phyloP scores from a whole-genome alignment of 2,113 vertebrate genomes.

The Bettongia penicillata region DNA sequence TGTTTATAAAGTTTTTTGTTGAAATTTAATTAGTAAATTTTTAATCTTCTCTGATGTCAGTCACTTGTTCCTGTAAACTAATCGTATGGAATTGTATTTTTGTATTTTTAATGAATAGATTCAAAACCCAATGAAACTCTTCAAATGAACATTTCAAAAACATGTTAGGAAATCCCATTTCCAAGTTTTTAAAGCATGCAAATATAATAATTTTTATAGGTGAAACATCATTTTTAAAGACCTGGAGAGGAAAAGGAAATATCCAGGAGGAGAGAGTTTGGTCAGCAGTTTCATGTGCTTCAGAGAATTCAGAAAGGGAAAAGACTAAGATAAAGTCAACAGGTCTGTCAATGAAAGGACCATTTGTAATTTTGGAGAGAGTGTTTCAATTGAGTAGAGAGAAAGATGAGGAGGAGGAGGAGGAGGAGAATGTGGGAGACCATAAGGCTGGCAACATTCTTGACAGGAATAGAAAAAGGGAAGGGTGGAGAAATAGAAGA shows the following conservation, averaged over 20 bases:
- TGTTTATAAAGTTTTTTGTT: neutral
- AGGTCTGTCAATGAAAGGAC: neutral
- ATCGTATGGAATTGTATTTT: neutral
- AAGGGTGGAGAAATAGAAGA: neutral
- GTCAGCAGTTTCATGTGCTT: neutral
- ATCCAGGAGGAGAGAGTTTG: too few relatives aligned
- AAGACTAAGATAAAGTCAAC: neutral
- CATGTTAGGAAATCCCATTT: neutral
- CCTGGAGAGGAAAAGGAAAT: neutral
- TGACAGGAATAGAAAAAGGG: neutral
- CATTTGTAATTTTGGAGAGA: neutral
- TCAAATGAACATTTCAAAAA: neutral
- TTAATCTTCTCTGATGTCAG: neutral
- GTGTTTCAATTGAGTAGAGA: neutral
- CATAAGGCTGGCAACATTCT: neutral
- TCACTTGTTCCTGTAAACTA: neutral
- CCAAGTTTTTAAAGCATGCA: neutral
- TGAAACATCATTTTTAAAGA: neutral
- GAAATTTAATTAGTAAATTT: neutral
- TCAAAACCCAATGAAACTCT: neutral
- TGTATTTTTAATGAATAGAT: neutral
- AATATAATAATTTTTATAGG: neutral
- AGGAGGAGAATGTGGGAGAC: neutral
- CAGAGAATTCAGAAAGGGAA: neutral
- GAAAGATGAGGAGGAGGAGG: neutral